Evolutionary conservation across 2,888 invertebrate species (phyloP).

Genomic region (Dicroscelio sp.): DNA sequence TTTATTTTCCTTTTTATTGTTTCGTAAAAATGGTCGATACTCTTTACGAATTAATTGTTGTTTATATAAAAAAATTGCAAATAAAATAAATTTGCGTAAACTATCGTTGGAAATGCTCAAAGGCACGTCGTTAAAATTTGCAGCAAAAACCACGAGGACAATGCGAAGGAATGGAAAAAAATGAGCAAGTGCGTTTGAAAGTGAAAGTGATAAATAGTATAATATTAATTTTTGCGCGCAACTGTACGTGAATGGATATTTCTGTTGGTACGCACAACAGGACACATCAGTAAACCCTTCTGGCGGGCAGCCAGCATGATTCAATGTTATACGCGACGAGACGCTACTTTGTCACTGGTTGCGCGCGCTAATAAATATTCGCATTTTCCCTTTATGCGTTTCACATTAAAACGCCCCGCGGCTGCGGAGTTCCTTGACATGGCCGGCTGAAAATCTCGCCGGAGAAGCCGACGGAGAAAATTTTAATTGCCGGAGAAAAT

Average conservation of each 20-base stretch:
- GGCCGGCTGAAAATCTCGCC: slow-evolving; percentile 22
- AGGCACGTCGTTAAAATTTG: too few species aligned
- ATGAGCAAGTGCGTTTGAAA: too few species aligned
- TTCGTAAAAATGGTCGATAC: too few species aligned
- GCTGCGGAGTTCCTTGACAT: slow-evolving; percentile 30
- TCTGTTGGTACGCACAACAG: slow-evolving; percentile 81
- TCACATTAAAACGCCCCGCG: slow-evolving; percentile 48
- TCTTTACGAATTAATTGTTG: too few species aligned
- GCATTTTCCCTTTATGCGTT: slow-evolving; percentile 44
- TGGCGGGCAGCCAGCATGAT: slow-evolving; percentile 88
- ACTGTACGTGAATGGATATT: slow-evolving; percentile 85
- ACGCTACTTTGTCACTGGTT: slow-evolving; percentile 72
- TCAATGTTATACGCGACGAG: slow-evolving; percentile 84
- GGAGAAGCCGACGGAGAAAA: not conserved
- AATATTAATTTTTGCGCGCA: slow-evolving; percentile 71
- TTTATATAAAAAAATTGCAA: too few species aligned
- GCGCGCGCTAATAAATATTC: slow-evolving; percentile 65
- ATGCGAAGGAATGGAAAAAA: too few species aligned
- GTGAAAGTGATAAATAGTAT: slow-evolving; percentile 32
- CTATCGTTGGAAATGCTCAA: too few species aligned
- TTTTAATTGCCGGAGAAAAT: slow-evolving; percentile 55
- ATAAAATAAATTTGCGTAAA: too few species aligned
- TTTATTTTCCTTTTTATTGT: too few species aligned
- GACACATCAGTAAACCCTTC: slow-evolving; percentile 80
- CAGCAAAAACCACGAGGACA: too few species aligned